Base-by-base conservation (phyloP, 1,140 invertebrate species). In the Drosophila prosaltans region DNA sequence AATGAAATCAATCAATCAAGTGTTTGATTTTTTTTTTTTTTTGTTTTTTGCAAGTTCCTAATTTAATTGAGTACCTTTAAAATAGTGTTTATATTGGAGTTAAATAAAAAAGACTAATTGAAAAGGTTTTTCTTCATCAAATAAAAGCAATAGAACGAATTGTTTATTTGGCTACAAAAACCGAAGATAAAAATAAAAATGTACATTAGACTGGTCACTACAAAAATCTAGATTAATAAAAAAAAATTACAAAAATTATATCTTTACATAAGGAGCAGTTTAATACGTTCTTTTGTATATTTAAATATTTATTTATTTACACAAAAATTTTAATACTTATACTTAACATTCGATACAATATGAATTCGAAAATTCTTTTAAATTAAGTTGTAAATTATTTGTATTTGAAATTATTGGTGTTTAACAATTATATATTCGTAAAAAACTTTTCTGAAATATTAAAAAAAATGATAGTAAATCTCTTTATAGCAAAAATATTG, bases 101-200 rank as follows among this genome's bases (percentile, higher is more conserved):
- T 78, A 81, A 85, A 81, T 69, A 81, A 85, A 85, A 85, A 85
- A 85, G 81, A 85, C 81, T 85, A 86, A 85, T 59, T 77, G 69
- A 74, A 63, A 64, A 39, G 41, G 59, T 69, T 55, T 77, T 81
- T 40, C 39, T 69, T 73, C 60, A 69, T 67, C 65, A 62, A 75
- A 69, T 54, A 63, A 76, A 76, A 63, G 74, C 74, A 76, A 43
- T 75, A 64, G 63, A 59, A 76, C 45, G 21, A 69, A 10, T 39
- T 40, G 21, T 40, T 39, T 59, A 21, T 59, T 16, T 21, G 5
- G 36, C 8, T 21, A 32, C 57, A 24, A 59, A 59, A 32, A 39
- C 45, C 45, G 21, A 51, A 51, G 45, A 59, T 59, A 59, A 39
- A 59, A 59, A 59, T 51, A 51, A 26, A 24, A 26, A 26, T 51